Base-by-base conservation (phyloP, 2,797 vertebrate genomes). In the Erethizon dorsatum region DNA sequence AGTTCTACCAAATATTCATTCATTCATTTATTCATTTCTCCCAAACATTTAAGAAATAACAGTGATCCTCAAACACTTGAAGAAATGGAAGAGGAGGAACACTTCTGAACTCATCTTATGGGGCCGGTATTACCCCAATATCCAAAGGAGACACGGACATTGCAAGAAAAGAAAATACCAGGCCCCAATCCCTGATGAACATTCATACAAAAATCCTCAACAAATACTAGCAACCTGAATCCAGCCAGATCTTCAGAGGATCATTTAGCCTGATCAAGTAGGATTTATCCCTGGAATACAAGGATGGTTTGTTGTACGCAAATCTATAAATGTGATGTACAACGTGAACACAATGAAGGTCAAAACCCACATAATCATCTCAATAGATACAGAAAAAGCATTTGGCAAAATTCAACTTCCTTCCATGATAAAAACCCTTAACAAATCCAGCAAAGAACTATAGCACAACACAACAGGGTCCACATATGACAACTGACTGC, bases 401-500 rank as follows among this genome's bases (percentile, higher is more conserved):
- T 20, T 28, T 20, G n/a, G 47, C 28, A 78, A 78, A 78, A 52
- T 78, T 28, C 47, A 50, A 26, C 33, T 37, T 28, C 50, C 13
- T 26, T 85, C 31, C 26, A 26, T 33, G 82, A 54, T 54, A 33
- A 75, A 83, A 84, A 31, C 45, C 67, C 31, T 54, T n/a, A 54
- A n/a, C 12, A 83, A 17, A 33, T 24, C 52, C 28, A 15, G 13
- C 11, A 33, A 54, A 54, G 47, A 5, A 41, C 5, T 1, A 4
- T 33, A 5, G 11, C 33, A 10, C 31, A 79, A 14, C 79, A n/a
- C 11, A 41, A 37, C 15, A 20, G 57, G 83, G 57, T 11, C 15
- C 28, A 4, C 0, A 0, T 18, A 3, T 13, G 22, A 41, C 67
- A 65, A 24, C 57, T 15, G 2, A 26, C 26, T 0, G 0, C 56